phyloP scores from a whole-genome alignment of 2,888 invertebrate genomes.

The Holacanthella duospinosa region DNA sequence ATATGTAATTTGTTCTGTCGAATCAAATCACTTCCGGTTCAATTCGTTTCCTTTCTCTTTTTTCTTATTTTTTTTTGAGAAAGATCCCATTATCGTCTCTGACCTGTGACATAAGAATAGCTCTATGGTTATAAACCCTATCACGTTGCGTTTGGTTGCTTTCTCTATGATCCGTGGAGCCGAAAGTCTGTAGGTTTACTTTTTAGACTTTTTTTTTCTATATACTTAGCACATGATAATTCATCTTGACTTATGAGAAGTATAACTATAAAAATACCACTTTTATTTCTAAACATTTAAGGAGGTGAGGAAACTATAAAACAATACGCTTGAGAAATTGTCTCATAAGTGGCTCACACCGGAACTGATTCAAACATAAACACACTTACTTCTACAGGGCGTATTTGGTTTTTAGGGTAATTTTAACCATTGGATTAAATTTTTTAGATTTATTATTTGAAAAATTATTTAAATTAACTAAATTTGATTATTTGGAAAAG shows the following conservation, averaged over 20 bases:
- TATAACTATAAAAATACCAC: background rate
- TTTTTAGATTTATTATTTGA: too few relatives aligned
- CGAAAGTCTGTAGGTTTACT: too few relatives aligned
- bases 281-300: background rate
- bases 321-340: too few relatives aligned
- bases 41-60: background rate
- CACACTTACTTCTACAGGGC: too few relatives aligned
- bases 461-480: too few relatives aligned
- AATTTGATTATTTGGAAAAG: too few relatives aligned
- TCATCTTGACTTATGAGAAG: background rate
- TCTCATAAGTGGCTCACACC: too few relatives aligned
- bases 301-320: too few relatives aligned
- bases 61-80: background rate
- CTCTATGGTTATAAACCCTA: background rate
- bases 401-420: too few relatives aligned
- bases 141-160: background rate
- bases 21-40: constrained; percentile 4
- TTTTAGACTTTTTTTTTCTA: too few relatives aligned
- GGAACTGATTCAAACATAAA: too few relatives aligned
- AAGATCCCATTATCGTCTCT: background rate
- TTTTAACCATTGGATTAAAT: too few relatives aligned
- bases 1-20: constrained; percentile 6
- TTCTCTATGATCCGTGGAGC: background rate
- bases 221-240: background rate
- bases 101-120: background rate